Evolutionary conservation across 1,140 invertebrate genomes (phyloP), one percentile per base, ranked within the genome.

Genomic region (Wiebesia pumilae): DNA sequence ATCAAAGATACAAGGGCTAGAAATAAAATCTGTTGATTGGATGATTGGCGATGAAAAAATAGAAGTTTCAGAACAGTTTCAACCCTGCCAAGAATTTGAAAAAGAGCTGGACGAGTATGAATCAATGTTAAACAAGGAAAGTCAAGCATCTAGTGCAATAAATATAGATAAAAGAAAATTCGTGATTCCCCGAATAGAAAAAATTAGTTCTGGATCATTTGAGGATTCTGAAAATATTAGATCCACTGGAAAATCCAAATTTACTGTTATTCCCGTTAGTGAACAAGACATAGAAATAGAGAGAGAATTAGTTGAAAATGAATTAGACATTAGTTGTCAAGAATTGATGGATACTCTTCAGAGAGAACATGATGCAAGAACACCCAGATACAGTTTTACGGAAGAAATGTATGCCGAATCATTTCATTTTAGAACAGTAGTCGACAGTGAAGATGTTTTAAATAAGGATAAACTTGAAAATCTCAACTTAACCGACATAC

Each of bases 11-110:
- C 90, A 90, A 10, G 92, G 92, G 7, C 83, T 94, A 4, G 93
- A 94, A 62, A 93, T 94, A 43, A 91, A 93, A n/a, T 91, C 91
- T 0, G 90, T 91, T 3, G 88, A 92, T 30, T 94, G 93, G 93
- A 92, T 93, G 91, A 94, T 94, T 33, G 93, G 93, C 0, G 92
- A 94, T 38, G 92, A 94, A 65, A 94, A 94, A 87, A 93, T 94
- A 30, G 93, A 93, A 65, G 92, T 94, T 83, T 88, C 90, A 0
- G 93, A 94, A 83, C 89, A 88, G 1, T 10, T 94, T 0, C 89
- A 94, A 27, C 93, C 93, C 3, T 94, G 90, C 0, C 90, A 93
- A 75, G 92, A 88, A 0, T 94, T 94, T 54, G 89, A 93, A 83
- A 93, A 92, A 69, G 93, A 94, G 84, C 88, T 94, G 9, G 93